phyloP scores from a whole-genome alignment of 2,797 vertebrate genomes.

The Onychomys torridus region DNA sequence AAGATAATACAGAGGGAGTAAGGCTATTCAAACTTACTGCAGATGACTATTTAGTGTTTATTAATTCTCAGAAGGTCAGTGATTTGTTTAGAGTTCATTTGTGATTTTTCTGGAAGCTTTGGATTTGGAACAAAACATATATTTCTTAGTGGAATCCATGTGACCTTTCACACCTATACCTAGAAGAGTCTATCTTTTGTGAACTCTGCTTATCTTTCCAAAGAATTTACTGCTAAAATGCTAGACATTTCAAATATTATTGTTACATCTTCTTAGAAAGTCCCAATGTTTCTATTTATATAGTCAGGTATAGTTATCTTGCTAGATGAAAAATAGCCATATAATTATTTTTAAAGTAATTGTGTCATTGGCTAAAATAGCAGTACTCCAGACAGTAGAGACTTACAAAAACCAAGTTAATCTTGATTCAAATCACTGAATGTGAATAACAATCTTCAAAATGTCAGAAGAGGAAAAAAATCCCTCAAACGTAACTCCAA shows the following conservation, averaged over 20 bases:
- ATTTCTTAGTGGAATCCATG: not conserved
- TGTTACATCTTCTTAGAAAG: slow-evolving; percentile 13
- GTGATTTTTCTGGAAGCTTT: slow-evolving; percentile 37
- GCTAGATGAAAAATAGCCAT: slow-evolving; percentile 28
- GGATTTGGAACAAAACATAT: slow-evolving; percentile 49
- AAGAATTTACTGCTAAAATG: slow-evolving; percentile 16
- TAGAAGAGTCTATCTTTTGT: slow-evolving; percentile 21
- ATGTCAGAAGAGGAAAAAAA: not conserved
- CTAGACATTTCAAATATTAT: not conserved
- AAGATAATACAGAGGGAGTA: slow-evolving; percentile 2
- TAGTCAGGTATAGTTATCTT: slow-evolving; percentile 19
- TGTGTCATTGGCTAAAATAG: slow-evolving; percentile 47
- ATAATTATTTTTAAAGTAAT: slow-evolving; percentile 61
- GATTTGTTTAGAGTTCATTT: slow-evolving; percentile 33
- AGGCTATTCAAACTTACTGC: slow-evolving; percentile 42
- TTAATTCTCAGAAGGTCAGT: slow-evolving; percentile 16
- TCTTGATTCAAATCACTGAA: slow-evolving; percentile 66
- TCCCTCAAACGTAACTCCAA: slow-evolving; percentile 3
- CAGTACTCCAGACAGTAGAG: slow-evolving; percentile 25
- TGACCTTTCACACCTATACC: not conserved
- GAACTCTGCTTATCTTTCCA: slow-evolving; percentile 33
- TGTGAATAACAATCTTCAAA: slow-evolving; percentile 59
- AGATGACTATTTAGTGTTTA: slow-evolving; percentile 35
- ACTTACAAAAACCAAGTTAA: slow-evolving; percentile 62
- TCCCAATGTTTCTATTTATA: slow-evolving; percentile 45